Percentiles rank a stretch among this genome's conserved stretches.
These are phyloP conservation scores for Decapterus maruadsi DNA, from an alignment of 2,797 vertebrate species.

Conservation along the genomic window DNA sequence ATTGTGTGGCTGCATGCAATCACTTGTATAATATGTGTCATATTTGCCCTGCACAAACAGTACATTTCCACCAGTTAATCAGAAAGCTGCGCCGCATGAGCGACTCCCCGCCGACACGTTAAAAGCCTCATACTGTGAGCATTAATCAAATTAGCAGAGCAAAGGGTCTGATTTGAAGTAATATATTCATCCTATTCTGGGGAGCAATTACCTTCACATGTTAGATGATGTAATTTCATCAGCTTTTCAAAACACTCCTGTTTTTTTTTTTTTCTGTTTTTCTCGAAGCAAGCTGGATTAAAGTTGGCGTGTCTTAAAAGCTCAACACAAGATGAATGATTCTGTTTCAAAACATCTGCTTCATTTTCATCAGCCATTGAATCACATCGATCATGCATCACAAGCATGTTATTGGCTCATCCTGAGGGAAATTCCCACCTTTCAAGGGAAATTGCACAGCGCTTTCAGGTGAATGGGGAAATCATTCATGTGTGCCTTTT, in stretches of 20 bases:
- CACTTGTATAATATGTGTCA: conserved; percentile 19
- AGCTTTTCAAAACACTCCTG: conserved; percentile 41
- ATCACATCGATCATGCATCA: conserved; percentile 79
- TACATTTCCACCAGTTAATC: conserved; percentile 35
- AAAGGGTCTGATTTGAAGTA: conserved; percentile 48
- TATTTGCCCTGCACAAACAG: conserved; percentile 8
- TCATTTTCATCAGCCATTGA: conserved; percentile 79
- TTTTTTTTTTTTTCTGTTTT: not conserved
- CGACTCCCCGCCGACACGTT: conserved; percentile 51
- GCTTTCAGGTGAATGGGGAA: conserved; percentile 75
- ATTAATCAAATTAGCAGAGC: conserved; percentile 72
- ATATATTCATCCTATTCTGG: conserved; percentile 45
- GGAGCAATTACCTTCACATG: conserved; percentile 56
- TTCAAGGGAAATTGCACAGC: conserved; percentile 61
- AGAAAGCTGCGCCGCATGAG: conserved; percentile 36
- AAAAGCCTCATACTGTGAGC: conserved; percentile 50
- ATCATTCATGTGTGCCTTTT: conserved; percentile 60
- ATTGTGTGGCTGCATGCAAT: conserved; percentile 18
- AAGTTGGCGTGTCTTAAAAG: conserved; percentile 59
- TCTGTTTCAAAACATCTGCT: conserved; percentile 79
- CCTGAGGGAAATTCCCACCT: conserved; percentile 79
- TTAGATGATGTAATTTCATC: conserved; percentile 64
- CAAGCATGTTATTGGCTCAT: conserved; percentile 74
- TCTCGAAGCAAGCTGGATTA: conserved; percentile 40
- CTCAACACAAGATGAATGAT: conserved; percentile 77